A percentile compares a stretch with the other conserved stretches of the same genome.
phyloP scores from a whole-genome alignment of 2,888 invertebrate species.

The Selenia dentaria region DNA sequence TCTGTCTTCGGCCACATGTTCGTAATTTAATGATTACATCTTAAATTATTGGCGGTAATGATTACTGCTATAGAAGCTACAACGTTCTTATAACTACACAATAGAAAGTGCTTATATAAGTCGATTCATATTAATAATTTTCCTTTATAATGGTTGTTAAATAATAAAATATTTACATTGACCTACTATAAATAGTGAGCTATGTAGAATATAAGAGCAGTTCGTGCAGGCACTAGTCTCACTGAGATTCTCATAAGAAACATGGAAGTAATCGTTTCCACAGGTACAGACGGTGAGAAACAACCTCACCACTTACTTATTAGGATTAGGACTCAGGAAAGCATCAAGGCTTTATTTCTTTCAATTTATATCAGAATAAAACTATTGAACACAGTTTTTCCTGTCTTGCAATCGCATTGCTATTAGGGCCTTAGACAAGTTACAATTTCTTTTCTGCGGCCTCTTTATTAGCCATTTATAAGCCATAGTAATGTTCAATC shows the following conservation, averaged over 20 bases:
- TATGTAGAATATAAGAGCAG: conserved; percentile 33
- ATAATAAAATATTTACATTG: conserved; percentile 14
- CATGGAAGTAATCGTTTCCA: conserved; percentile 26
- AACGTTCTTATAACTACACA: neutral
- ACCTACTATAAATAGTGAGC: conserved; percentile 31
- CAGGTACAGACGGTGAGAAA: conserved; percentile 4
- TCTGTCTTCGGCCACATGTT: neutral
- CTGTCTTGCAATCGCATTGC: conserved; percentile 8
- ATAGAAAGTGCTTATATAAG: neutral
- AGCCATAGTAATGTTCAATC: too few species aligned
- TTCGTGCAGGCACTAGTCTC: conserved; percentile 60
- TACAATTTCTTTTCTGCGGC: neutral
- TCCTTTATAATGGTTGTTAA: conserved; percentile 7
- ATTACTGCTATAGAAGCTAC: neutral
- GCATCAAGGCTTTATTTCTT: neutral
- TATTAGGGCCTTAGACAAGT: neutral
- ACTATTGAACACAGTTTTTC: conserved; percentile 21
- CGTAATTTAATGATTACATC: neutral
- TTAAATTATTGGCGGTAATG: conserved; percentile 5
- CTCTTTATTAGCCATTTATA: too few species aligned
- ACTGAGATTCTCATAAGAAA: conserved; percentile 46
- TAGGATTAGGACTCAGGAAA: neutral
- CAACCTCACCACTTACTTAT: neutral
- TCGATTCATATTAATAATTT: neutral
- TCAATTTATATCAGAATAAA: conserved; percentile 9